Evolutionary conservation across 2,113 vertebrate genomes (phyloP), one percentile per base, ranked within the genome.

Genomic region (Chrysochloris asiatica): DNA sequence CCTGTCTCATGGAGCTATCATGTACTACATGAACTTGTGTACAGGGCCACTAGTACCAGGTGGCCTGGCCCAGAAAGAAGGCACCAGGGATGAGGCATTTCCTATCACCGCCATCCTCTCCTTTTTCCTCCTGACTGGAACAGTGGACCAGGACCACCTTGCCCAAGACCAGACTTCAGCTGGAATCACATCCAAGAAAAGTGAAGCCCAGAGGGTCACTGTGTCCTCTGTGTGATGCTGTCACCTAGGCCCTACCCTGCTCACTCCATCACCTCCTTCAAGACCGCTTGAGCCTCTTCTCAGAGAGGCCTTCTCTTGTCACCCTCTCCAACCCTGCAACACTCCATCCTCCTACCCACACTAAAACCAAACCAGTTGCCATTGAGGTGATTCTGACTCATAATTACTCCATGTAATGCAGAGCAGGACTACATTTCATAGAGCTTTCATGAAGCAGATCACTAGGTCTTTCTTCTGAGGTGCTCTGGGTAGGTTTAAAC

Each of bases 321-420:
- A 14, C 26, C 6, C 21, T 41, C 69, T 43, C 19, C 19, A 11
- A 8, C 14, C n/a, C 45, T 1, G 1, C 38, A 28, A 28, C 0
- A 3, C 83, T 59, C 28, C 4, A 0, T 10, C 7, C 21, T 45
- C 33, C 59, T 36, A 8, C 30, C 30, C 67, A 69, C 67, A 38
- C 14, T 21, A 3, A 69, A 36, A 36, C 67, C 67, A 67, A 69
- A 22, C 19, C 67, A 69, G 19, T 33, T 63, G 28, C 11, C 59
- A 63, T 30, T 63, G 59, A 63, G 59, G 30, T 63, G 59, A 63
- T 7, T 13, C 30, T 13, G 59, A 63, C 59, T 63, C 30, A 63
- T 11, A 11, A 30, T 30, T 11, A 33, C 59, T 36, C 36, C 36
- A 8, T 36, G 67, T 69, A 36, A 22, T 22, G 67, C 36, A 69